Percentiles rank a stretch among this genome's conserved stretches.
These are phyloP conservation scores for Cercopithecus mitis DNA, from an alignment of 2,797 vertebrate species.

Conservation along the genomic window DNA sequence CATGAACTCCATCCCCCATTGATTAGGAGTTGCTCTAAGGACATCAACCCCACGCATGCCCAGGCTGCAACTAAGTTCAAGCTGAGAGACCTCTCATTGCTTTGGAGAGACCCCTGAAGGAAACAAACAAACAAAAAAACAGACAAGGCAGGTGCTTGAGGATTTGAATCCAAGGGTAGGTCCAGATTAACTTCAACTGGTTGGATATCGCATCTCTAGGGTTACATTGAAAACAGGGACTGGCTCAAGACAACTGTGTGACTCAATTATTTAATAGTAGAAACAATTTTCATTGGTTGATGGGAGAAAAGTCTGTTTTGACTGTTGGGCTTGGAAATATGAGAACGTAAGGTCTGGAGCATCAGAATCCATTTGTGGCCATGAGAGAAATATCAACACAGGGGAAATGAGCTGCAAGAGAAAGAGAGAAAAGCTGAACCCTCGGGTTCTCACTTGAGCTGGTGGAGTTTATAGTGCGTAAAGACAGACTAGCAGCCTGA, in stretches of 20 bases:
- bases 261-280: neutral
- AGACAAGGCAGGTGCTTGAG: neutral
- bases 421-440: neutral
- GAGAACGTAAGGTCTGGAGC: neutral
- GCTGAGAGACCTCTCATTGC: neutral
- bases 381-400: neutral
- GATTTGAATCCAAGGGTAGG: neutral
- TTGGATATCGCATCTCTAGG: neutral
- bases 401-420: neutral
- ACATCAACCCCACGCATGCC: accelerated
- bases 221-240: neutral
- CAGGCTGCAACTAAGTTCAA: neutral
- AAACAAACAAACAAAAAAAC: neutral
- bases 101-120: neutral
- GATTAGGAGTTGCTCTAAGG: neutral
- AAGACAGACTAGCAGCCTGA: neutral
- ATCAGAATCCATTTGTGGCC: neutral
- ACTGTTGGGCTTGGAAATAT: neutral
- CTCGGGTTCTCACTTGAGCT: neutral
- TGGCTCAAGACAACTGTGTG: neutral
- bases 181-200: neutral
- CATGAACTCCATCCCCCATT: neutral
- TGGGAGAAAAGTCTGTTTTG: neutral
- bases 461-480: neutral
- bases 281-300: neutral